phyloP scores from a whole-genome alignment of 2,797 vertebrate genomes.

The Diceros bicornis region DNA sequence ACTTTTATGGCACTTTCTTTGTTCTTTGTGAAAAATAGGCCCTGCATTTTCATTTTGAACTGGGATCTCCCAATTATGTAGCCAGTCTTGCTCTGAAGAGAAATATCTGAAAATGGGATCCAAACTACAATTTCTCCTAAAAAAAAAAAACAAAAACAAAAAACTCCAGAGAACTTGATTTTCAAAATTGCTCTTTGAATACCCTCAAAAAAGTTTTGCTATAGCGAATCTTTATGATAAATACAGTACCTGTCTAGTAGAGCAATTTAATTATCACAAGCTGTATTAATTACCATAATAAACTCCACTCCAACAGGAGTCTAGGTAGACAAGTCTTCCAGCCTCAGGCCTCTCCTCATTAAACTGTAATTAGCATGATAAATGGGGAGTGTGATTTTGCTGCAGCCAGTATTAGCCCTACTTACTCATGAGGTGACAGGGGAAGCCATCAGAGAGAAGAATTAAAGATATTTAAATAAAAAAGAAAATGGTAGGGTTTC shows the following conservation, averaged over 20 bases:
- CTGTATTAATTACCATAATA: slow-evolving; percentile 86
- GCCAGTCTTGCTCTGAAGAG: slow-evolving; percentile 1
- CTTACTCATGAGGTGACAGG: slow-evolving; percentile 86
- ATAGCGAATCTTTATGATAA: slow-evolving; percentile 83
- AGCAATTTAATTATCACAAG: slow-evolving; percentile 85
- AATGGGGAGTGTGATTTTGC: slow-evolving; percentile 87
- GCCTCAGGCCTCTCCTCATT: slow-evolving; percentile 88
- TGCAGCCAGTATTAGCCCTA: slow-evolving; percentile 84
- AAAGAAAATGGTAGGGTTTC: slow-evolving; percentile 72
- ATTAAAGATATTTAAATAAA: slow-evolving; percentile 83
- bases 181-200: slow-evolving; percentile 76
- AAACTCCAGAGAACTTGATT: slow-evolving; percentile 60
- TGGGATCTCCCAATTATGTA: slow-evolving; percentile 33
- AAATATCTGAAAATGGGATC: slow-evolving; percentile 56
- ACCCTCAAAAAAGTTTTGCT: slow-evolving; percentile 77
- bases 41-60: slow-evolving; percentile 19
- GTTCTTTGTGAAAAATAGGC: not conserved
- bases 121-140: slow-evolving; percentile 43
- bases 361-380: slow-evolving; percentile 90
- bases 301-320: slow-evolving; percentile 85
- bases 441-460: slow-evolving; percentile 83
- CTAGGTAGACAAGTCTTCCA: slow-evolving; percentile 84
- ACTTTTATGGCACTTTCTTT: not conserved
- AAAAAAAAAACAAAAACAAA: slow-evolving; percentile 48
- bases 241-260: slow-evolving; percentile 81